phyloP scores from a whole-genome alignment of 2,113 vertebrate genomes.

The Labeo catla region DNA sequence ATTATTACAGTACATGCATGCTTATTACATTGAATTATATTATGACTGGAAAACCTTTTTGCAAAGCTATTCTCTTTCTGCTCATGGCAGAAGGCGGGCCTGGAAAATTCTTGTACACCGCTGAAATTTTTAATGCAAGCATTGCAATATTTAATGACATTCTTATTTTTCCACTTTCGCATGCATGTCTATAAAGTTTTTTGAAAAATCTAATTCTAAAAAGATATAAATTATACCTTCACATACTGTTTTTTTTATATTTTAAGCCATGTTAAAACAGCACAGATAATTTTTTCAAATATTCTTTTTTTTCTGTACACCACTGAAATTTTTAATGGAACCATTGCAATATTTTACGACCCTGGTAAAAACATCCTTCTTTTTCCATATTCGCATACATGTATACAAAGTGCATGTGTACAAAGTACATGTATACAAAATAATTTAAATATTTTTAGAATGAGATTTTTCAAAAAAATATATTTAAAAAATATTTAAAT shows the following conservation, averaged over 20 bases:
- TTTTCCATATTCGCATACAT: too few relatives aligned
- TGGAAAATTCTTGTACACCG: neutral
- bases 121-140: neutral
- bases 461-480: too few relatives aligned
- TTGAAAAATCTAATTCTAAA: neutral
- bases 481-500: too few relatives aligned
- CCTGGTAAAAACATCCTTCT: too few relatives aligned
- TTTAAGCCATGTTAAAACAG: too few relatives aligned
- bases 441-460: too few relatives aligned
- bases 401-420: too few relatives aligned
- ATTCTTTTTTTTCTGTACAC: too few relatives aligned
- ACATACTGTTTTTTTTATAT: neutral
- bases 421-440: too few relatives aligned
- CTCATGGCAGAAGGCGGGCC: neutral
- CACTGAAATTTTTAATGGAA: too few relatives aligned
- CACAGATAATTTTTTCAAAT: too few relatives aligned
- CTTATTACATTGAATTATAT: neutral
- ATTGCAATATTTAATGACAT: neutral
- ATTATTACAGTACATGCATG: neutral
- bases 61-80: neutral
- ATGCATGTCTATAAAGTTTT: neutral
- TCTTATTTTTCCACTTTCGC: neutral
- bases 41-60: neutral
- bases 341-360: too few relatives aligned
- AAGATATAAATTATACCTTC: neutral